Percentiles rank a stretch among this genome's conserved stretches.
Evolutionary conservation across 1,140 invertebrate species (phyloP).

Genomic region (Diabrotica virgifera): DNA sequence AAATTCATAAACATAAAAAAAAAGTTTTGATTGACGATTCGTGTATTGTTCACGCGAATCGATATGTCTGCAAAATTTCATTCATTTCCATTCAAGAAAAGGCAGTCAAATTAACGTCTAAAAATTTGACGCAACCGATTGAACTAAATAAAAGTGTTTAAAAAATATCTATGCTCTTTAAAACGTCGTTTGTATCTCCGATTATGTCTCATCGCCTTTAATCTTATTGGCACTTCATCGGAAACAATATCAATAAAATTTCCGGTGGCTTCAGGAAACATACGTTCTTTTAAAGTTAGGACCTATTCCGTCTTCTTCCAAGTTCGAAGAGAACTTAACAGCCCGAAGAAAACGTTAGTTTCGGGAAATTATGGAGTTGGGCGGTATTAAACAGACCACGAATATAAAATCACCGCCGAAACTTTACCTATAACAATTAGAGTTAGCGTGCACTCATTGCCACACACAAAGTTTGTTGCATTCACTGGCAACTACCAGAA

Average conservation of each 20-base stretch:
- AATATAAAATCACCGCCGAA: slow-evolving; percentile 36
- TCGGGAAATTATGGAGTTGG: slow-evolving; percentile 8
- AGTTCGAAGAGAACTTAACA: slow-evolving; percentile 1
- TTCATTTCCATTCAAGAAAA: too few species aligned
- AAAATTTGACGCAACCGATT: too few species aligned
- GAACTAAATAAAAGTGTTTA: too few species aligned
- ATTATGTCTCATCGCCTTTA: too few species aligned
- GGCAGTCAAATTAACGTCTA: too few species aligned
- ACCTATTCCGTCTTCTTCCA: not conserved
- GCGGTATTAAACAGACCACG: slow-evolving; percentile 35
- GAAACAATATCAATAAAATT: not conserved
- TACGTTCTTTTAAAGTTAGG: not conserved
- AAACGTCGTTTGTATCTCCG: too few species aligned
- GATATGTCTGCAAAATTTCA: too few species aligned
- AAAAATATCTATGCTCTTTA: too few species aligned
- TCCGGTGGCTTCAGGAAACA: not conserved
- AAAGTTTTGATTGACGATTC: too few species aligned
- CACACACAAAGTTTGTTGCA: slow-evolving; percentile 22
- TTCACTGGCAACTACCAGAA: slow-evolving; percentile 10
- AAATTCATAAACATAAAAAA: too few species aligned
- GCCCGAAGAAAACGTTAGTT: slow-evolving; percentile 6
- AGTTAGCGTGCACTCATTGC: slow-evolving; percentile 31
- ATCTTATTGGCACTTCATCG: too few species aligned
- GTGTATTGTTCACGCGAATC: too few species aligned
- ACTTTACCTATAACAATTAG: slow-evolving; percentile 42